A percentile compares a stretch with the other conserved stretches of the same genome.
Evolutionary conservation across 2,113 vertebrate genomes (phyloP).

Genomic region (Cottus gobio): DNA sequence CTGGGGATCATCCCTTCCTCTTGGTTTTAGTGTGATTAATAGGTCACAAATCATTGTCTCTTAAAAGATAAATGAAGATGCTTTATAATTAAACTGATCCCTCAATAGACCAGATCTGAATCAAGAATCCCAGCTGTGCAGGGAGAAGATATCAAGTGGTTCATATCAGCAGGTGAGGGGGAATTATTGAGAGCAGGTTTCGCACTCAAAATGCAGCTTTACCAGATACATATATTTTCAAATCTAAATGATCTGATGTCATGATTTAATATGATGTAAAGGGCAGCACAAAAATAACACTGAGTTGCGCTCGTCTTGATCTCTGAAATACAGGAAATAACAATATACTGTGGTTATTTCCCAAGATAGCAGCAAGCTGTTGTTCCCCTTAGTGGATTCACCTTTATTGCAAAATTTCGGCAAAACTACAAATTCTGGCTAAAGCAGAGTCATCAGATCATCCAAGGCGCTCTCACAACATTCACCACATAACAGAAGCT

Average conservation of each 20-base stretch:
- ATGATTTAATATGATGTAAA: neutral
- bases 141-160: neutral
- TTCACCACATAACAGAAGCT: conserved; percentile 21
- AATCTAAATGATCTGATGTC: neutral
- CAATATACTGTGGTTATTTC: conserved; percentile 56
- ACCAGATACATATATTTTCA: neutral
- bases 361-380: conserved; percentile 28
- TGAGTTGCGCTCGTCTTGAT: neutral
- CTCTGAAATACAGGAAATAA: conserved; percentile 47
- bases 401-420: conserved; percentile 50
- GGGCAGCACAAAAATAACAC: conserved; percentile 19
- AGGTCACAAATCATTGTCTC: conserved; percentile 1
- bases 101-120: conserved; percentile 26
- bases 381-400: conserved; percentile 34
- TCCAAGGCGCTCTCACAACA: neutral
- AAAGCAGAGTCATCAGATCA: conserved; percentile 35
- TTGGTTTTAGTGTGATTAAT: conserved; percentile 16
- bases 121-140: conserved; percentile 2
- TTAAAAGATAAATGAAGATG: conserved; percentile 19
- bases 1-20: conserved; percentile 8
- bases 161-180: neutral
- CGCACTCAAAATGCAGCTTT: neutral
- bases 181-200: neutral
- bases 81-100: conserved; percentile 25
- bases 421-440: conserved; percentile 48